phyloP scores from a whole-genome alignment of 2,797 vertebrate species.

The Paedocypris micromegethes region DNA sequence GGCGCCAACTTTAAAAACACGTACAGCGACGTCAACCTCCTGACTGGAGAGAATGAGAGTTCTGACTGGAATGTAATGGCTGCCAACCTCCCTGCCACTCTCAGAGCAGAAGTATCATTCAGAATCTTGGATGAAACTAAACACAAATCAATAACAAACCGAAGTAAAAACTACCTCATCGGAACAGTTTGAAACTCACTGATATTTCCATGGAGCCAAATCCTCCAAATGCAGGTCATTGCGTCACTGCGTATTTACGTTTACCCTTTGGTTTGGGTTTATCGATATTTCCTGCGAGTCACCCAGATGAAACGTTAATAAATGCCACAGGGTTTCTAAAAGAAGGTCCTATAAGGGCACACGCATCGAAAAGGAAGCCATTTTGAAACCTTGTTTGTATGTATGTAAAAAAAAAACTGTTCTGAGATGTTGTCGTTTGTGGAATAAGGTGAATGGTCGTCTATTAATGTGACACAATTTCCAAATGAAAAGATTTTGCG shows the following conservation, averaged over 20 bases:
- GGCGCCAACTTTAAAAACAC: neutral
- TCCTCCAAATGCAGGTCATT: slow-evolving; percentile 10
- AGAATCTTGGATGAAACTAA: neutral
- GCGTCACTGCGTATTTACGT: neutral
- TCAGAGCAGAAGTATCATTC: neutral
- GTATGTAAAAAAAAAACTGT: slow-evolving; percentile 65
- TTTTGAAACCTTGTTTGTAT: slow-evolving; percentile 53
- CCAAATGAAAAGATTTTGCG: slow-evolving; percentile 67
- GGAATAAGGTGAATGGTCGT: slow-evolving; percentile 63
- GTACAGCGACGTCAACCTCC: no score
- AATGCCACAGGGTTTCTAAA: slow-evolving; percentile 67
- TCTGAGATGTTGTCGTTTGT: slow-evolving; percentile 64
- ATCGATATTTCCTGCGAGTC: neutral
- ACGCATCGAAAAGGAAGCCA: slow-evolving; percentile 11
- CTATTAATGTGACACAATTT: slow-evolving; percentile 70
- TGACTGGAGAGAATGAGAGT: neutral
- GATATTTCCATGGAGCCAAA: slow-evolving; percentile 2
- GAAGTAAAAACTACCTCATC: slow-evolving; percentile 45
- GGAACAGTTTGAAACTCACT: slow-evolving; percentile 6
- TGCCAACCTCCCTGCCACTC: neutral
- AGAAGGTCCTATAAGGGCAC: slow-evolving; percentile 17
- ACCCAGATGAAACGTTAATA: neutral
- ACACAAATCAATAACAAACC: slow-evolving; percentile 24
- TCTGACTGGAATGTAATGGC: no score
- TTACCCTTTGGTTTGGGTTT: slow-evolving; percentile 3